Base-by-base conservation (phyloP, 2,888 invertebrate genomes). In the Euzophera pinguis region DNA sequence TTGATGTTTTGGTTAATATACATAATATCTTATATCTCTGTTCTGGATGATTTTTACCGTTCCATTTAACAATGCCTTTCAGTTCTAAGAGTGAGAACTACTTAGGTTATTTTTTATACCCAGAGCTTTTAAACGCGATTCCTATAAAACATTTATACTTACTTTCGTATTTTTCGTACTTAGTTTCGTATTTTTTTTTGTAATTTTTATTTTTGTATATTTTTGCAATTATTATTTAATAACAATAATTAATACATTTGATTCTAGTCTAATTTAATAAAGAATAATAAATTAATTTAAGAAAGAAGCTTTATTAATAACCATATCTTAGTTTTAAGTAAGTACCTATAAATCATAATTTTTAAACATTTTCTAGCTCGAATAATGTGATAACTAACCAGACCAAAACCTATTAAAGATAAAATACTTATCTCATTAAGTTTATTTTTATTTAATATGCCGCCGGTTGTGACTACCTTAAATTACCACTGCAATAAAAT, bases 251-350 rank as follows among this genome's bases (percentile, higher is more conserved):
- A 8, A 10, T 38, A 3, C 13, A 16, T 12, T 48, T 35, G 8
- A 22, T 48, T 37, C 37, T 35, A 37, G 37, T 37, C 37, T 7
- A 12, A 12, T 12, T 37, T 2, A 22, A 5, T 22, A n/a, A n/a
- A n/a, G n/a, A 2, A 22, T 22, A 22, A 2, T 22, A 22, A 22
- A 3, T 22, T 34, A 47, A n/a, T 47, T n/a, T 37, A 48, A 32
- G 10, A 34, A 27, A 39, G 9, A 39, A 16, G n/a, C 10, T 29
- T 7, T 12, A 43, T 14, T 16, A 32, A 32, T 14, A 22, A 48
- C 17, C 47, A 48, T 48, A 48, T 48, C 47, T 37, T 50, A 48
- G 37, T 17, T 48, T 5, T 41, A 35, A 49, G 27, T 48, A 48
- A 9, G 34, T 37, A 22, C n/a, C 16, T 41, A 43, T n/a, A n/a